Conservation (phyloP, 1,140 invertebrate species). For the Phymorhynchus buccinoides region DNA sequence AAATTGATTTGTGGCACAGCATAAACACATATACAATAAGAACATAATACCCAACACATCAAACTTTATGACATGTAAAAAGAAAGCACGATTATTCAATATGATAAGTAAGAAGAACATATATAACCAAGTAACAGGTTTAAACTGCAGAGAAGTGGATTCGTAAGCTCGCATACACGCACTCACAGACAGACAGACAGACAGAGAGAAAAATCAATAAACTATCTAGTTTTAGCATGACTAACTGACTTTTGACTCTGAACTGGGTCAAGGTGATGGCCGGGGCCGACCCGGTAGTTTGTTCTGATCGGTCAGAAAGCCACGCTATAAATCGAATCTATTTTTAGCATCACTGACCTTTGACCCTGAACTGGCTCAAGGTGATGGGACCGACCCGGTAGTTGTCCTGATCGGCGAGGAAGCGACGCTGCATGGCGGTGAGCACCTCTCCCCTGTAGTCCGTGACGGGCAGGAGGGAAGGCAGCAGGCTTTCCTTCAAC, state of each 20-base stretch:
- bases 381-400: constrained; percentile 23
- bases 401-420: constrained; percentile 28
- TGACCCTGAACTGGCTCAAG: constrained; percentile 6
- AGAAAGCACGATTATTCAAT: no score
- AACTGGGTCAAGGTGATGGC: constrained; percentile 24
- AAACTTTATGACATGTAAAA: no score
- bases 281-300: constrained; percentile 29
- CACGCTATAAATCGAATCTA: no score
- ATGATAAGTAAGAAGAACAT: no score
- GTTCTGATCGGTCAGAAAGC: constrained; percentile 24
- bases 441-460: not conserved
- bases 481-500: not conserved
- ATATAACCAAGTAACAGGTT: no score
- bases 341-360: not conserved
- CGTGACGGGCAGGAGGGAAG: not conserved
- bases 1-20: no score
- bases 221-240: no score
- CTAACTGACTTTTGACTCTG: not conserved
- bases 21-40: no score
- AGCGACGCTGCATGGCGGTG: not conserved
- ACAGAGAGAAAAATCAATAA: not conserved
- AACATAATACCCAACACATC: no score
- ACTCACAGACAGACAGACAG: not conserved
- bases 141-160: no score
- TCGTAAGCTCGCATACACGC: not conserved